Percentiles rank a stretch among this genome's conserved stretches.
These are phyloP conservation scores for Apus apus DNA, from an alignment of 2,113 vertebrate species.

Conservation along the genomic window DNA sequence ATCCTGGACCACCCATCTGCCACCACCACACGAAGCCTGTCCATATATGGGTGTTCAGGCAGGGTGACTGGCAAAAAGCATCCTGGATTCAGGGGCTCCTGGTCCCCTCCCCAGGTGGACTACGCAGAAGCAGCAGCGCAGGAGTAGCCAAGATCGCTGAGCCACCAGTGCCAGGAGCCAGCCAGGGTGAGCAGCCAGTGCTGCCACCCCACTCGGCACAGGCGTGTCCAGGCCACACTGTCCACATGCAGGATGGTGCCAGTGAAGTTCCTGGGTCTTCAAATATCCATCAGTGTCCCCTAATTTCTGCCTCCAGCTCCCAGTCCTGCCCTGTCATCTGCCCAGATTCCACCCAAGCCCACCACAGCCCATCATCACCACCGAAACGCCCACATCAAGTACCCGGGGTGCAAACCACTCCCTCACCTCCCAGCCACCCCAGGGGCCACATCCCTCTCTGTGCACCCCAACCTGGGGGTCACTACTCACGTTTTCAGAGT, in stretches of 20 bases:
- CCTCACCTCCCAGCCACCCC: accelerated
- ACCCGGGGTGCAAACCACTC: neutral
- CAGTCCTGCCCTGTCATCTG: neutral
- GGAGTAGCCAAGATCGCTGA: neutral
- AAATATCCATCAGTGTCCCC: neutral
- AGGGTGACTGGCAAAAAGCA: accelerated
- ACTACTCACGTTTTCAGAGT: slow-evolving; percentile 93
- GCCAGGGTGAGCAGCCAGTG: accelerated
- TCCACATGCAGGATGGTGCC: accelerated
- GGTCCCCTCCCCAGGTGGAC: neutral
- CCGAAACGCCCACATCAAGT: accelerated
- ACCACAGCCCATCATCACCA: neutral
- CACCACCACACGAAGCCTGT: accelerated
- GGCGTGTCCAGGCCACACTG: accelerated
- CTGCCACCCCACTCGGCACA: accelerated
- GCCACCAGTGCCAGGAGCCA: accelerated
- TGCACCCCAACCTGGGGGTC: neutral
- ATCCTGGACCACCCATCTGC: neutral
- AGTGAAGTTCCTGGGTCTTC: neutral
- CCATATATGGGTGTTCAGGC: accelerated
- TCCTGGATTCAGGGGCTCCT: no score
- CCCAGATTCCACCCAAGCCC: neutral
- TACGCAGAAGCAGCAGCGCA: neutral
- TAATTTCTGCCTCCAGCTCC: neutral
- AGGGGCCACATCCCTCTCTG: neutral